Evolutionary conservation across 2,113 vertebrate genomes (phyloP).

Genomic region (Chionodraco myersi): DNA sequence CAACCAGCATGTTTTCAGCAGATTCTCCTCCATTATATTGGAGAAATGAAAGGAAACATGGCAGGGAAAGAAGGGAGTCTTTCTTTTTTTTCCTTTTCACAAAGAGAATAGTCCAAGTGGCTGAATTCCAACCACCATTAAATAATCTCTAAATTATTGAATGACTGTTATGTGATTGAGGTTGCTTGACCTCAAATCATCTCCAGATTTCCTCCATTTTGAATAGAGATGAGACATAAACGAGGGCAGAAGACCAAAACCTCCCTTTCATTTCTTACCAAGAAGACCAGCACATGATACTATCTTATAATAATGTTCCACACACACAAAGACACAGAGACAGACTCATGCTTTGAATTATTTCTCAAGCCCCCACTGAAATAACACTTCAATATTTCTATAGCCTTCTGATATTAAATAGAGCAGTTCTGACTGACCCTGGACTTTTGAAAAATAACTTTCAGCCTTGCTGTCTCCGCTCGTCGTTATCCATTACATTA

Average conservation of each 20-base stretch:
- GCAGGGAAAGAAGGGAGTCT: background rate
- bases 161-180: slow-evolving; percentile 13
- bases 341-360: slow-evolving; percentile 55
- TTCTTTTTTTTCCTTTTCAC: background rate
- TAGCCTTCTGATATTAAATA: slow-evolving; percentile 42
- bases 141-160: slow-evolving; percentile 8
- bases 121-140: slow-evolving; percentile 22
- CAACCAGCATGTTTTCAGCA: slow-evolving; percentile 10
- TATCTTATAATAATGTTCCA: slow-evolving; percentile 51
- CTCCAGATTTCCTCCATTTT: slow-evolving; percentile 35
- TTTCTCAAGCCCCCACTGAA: slow-evolving; percentile 55
- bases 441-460: slow-evolving; percentile 33
- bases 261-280: slow-evolving; percentile 33
- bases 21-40: slow-evolving; percentile 10
- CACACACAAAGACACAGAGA: background rate
- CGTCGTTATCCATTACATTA: background rate
- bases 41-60: slow-evolving; percentile 16
- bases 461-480: slow-evolving; percentile 36
- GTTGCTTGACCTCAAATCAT: slow-evolving; percentile 44
- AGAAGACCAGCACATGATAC: slow-evolving; percentile 28
- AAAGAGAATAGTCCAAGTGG: slow-evolving; percentile 26
- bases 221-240: slow-evolving; percentile 11
- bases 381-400: slow-evolving; percentile 66
- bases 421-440: slow-evolving; percentile 45
- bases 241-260: slow-evolving; percentile 25